Evolutionary conservation across 2,888 invertebrate species (phyloP).

Genomic region (Nomada fabriciana): DNA sequence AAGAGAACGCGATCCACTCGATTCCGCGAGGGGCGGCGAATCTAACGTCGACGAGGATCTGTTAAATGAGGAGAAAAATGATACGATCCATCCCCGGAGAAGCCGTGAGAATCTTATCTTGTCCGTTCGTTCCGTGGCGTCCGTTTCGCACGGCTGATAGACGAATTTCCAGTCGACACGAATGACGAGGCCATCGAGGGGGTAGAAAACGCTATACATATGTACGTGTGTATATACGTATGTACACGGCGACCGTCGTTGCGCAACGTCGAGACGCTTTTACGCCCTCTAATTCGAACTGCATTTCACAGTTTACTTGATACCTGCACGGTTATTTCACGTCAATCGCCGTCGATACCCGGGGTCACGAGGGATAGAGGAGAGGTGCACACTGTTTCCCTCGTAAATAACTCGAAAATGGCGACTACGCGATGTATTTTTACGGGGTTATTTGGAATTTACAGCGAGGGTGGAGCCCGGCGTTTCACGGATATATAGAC

Average conservation of each 20-base stretch:
- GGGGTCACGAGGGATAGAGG: not conserved
- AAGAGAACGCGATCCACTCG: constrained; percentile 61
- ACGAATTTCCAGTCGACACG: not conserved
- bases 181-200: not conserved
- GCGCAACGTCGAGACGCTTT: not conserved
- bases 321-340: constrained; percentile 59
- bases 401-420: constrained; percentile 74
- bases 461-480: constrained; percentile 74
- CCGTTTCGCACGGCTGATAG: not conserved
- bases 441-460: constrained; percentile 81
- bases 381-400: constrained; percentile 30
- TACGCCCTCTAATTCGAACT: constrained; percentile 35
- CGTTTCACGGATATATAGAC: constrained; percentile 70
- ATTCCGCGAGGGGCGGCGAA: not conserved
- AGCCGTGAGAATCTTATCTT: constrained; percentile 52
- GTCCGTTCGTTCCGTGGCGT: not conserved
- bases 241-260: no score
- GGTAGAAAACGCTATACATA: not conserved
- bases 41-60: constrained; percentile 47
- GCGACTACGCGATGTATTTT: constrained; percentile 74
- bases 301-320: constrained; percentile 39
- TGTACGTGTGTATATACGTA: no score
- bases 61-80: constrained; percentile 61
- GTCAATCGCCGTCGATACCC: constrained; percentile 61
- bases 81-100: constrained; percentile 20